Evolutionary conservation across 2,888 invertebrate genomes (phyloP).

Genomic region (Schrankia costaestrigalis): DNA sequence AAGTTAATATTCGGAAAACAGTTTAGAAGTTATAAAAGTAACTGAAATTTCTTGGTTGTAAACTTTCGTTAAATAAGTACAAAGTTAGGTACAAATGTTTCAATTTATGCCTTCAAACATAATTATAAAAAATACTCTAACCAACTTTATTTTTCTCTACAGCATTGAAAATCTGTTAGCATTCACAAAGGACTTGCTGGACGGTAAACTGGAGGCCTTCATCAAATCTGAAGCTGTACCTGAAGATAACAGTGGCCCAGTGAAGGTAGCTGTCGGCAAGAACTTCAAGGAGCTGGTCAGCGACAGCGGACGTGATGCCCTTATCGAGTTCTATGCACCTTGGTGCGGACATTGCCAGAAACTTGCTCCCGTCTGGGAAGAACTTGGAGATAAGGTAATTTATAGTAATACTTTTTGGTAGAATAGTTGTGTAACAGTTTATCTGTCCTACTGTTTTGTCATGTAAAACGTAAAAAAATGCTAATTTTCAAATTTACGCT

Average conservation of each 20-base stretch:
- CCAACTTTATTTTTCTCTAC: conserved; percentile 26
- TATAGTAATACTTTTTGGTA: not conserved
- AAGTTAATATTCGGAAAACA: too few species aligned
- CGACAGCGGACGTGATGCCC: conserved; percentile 94
- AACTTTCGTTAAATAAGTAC: too few species aligned
- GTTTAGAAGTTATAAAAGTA: too few species aligned
- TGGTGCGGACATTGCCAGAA: conserved; percentile 99
- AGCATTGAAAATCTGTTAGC: conserved; percentile 91
- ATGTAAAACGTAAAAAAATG: too few species aligned
- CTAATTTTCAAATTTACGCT: too few species aligned
- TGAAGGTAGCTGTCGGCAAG: conserved; percentile 95
- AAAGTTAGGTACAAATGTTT: too few species aligned
- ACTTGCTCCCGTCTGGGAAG: conserved; percentile 95
- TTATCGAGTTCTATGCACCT: conserved; percentile 99
- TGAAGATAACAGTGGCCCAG: conserved; percentile 89
- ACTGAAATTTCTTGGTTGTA: too few species aligned
- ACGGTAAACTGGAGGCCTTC: conserved; percentile 92
- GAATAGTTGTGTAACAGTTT: not conserved
- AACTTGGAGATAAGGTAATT: conserved; percentile 90
- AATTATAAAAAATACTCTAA: too few species aligned
- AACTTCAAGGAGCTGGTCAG: conserved; percentile 97
- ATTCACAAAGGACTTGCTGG: conserved; percentile 92
- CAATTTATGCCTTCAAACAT: too few species aligned
- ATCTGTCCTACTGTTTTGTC: not conserved
- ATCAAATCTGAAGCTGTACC: conserved; percentile 97